Evolutionary conservation across 2,113 vertebrate genomes (phyloP).

Genomic region (Struthio camelus): DNA sequence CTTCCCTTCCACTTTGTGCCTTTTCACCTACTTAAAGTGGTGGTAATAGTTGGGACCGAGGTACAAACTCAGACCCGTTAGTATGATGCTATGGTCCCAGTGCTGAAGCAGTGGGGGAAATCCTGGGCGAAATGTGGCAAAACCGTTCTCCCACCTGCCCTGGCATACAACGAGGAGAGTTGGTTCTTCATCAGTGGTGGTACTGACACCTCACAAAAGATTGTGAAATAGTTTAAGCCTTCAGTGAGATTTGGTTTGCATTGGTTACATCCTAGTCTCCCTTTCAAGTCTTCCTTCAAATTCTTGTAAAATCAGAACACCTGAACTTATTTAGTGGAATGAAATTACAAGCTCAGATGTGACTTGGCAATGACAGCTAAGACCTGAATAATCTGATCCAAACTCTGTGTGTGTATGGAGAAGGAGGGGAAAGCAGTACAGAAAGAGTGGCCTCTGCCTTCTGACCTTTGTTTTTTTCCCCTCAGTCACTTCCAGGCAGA

Average conservation of each 20-base stretch:
- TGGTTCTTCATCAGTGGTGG: not conserved
- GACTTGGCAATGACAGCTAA: not conserved
- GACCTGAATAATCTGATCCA: not conserved
- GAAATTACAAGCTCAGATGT: not conserved
- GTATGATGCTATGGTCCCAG: not conserved
- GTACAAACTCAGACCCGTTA: not conserved
- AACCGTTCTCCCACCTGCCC: not conserved
- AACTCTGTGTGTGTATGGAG: not conserved
- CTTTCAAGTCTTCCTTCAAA: not conserved
- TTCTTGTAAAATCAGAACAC: not conserved
- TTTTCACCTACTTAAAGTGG: not conserved
- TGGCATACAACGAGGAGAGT: not conserved
- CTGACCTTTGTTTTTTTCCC: not conserved
- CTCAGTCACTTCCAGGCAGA: not conserved
- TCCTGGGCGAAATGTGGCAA: not conserved
- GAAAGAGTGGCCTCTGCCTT: not conserved
- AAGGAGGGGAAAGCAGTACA: not conserved
- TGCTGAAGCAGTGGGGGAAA: not conserved
- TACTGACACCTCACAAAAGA: not conserved
- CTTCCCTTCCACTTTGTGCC: not conserved
- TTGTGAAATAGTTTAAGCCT: not conserved
- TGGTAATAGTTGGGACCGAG: not conserved
- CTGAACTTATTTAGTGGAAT: not conserved
- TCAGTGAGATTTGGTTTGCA: not conserved
- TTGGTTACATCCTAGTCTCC: not conserved